Conservation (phyloP, 2,113 vertebrate genomes). For the Alexandromys fortis region DNA sequence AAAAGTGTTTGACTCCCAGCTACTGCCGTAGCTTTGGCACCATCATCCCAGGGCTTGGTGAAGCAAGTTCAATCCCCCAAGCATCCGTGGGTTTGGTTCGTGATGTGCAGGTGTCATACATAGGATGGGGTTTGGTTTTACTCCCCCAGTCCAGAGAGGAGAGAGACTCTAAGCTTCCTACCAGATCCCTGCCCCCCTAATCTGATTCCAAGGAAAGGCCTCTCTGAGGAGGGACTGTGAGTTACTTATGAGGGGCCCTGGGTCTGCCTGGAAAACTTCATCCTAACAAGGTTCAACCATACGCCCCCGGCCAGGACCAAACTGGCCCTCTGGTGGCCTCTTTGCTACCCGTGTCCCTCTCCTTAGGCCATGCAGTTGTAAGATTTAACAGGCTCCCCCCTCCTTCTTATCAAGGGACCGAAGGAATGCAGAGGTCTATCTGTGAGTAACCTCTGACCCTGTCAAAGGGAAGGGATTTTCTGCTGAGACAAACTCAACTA, state of each 20-base stretch:
- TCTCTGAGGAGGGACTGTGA: not conserved
- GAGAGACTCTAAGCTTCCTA: not conserved
- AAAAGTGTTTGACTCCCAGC: fast-evolving
- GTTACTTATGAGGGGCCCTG: not conserved
- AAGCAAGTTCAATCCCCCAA: not conserved
- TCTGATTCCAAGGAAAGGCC: not conserved
- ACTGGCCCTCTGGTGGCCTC: not conserved
- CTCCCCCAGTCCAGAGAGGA: not conserved
- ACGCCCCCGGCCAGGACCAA: not conserved
- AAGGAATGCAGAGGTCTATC: not conserved
- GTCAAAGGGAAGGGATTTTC: not conserved
- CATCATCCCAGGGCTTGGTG: not conserved
- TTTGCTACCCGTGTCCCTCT: not conserved
- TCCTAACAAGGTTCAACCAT: too few relatives aligned
- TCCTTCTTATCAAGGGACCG: not conserved
- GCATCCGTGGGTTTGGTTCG: too few relatives aligned
- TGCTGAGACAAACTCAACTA: not conserved
- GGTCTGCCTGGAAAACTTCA: not conserved
- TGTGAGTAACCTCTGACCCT: not conserved
- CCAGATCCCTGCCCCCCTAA: too few relatives aligned
- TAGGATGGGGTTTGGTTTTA: not conserved
- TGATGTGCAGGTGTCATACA: not conserved
- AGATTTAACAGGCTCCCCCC: not conserved
- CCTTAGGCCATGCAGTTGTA: fast-evolving
- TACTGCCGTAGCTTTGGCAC: fast-evolving